Percentiles rank a stretch among this genome's conserved stretches.
These are phyloP conservation scores for Burhinus oedicnemus DNA, from an alignment of 2,113 vertebrate species.

Conservation along the genomic window DNA sequence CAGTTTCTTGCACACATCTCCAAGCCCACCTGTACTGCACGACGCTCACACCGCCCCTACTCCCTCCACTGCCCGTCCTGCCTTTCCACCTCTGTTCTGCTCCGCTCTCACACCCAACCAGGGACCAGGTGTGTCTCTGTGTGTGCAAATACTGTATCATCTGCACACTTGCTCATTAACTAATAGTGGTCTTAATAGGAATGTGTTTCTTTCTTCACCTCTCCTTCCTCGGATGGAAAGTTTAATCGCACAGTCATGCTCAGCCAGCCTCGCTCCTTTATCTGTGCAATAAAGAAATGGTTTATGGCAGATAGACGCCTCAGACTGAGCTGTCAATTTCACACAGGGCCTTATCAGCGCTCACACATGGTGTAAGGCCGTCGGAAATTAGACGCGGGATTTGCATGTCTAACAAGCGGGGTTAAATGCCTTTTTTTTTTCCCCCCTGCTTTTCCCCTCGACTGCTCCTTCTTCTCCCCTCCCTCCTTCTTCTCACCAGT, in stretches of 20 bases:
- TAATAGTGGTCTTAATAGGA: not conserved
- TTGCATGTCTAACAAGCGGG: slow-evolving; percentile 57
- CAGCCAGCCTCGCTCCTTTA: slow-evolving; percentile 56
- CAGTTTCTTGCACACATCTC: not conserved
- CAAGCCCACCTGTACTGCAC: not conserved
- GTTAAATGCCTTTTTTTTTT: slow-evolving; percentile 13
- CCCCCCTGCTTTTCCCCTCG: not conserved
- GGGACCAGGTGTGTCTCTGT: not conserved
- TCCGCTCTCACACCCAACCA: rapidly evolving
- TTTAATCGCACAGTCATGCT: slow-evolving; percentile 39
- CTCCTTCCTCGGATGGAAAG: not conserved
- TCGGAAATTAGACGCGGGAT: slow-evolving; percentile 27
- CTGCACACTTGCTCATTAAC: not conserved
- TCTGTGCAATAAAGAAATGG: slow-evolving; percentile 50
- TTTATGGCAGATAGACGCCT: slow-evolving; percentile 20
- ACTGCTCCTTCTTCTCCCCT: not conserved
- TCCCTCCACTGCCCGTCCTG: not conserved
- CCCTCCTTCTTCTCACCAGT: not conserved
- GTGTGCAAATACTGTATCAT: not conserved
- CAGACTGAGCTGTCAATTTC: slow-evolving; percentile 58
- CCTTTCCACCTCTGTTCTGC: not conserved
- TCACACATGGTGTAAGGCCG: slow-evolving; percentile 49
- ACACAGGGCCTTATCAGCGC: slow-evolving; percentile 69
- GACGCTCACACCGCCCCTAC: rapidly evolving
- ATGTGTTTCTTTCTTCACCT: not conserved